Base-by-base conservation (phyloP, 2,797 vertebrate genomes). In the Rhodeus uyekii region DNA sequence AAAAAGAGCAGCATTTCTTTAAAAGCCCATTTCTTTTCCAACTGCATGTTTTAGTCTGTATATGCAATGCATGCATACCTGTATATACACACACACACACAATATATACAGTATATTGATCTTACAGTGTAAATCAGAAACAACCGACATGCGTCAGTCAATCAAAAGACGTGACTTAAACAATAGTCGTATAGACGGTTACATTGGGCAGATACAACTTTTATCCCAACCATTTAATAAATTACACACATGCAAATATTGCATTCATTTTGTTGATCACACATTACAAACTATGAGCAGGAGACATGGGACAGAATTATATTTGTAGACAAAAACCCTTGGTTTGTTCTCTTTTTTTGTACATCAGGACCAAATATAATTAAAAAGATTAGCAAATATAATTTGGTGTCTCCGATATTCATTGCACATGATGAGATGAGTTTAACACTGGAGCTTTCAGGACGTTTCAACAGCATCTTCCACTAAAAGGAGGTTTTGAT, bases 221-320 rank as follows among this genome's bases (percentile, higher is more conserved):
- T 27, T 81, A 69, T 60, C 14, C 4, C 22, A 55, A 46, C 48
- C 36, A 34, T 65, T 64, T 48, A 83, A 81, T 61, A 74, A 74
- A 8, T 80, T 39, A 61, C 16, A 72, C 29, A 55, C 29, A 69
- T 8, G 64, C 69, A 60, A 74, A 72, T 65, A 53, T 42, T 77
- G 46, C 78, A 82, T 75, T 34, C 0, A 53, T 87, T 83, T 73
- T 61, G 32, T 27, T 60, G 19, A 46, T 36, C 60, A 44, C 61
- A 74, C 7, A 50, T 27, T 4, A 74, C 1, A 6, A 55, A 48
- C 13, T 50, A 19, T 53, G 73, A 71, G 67, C 34, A 79, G 78
- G 24, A 75, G 14, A 29, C 65, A 34, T 60, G 12, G 46, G 24
- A 39, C n/a, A 55, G 36, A 42, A 32, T 58, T 42, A 7, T 8